Base-by-base conservation (phyloP, 2,888 invertebrate genomes). In the Malthinus seriepunctatus region DNA sequence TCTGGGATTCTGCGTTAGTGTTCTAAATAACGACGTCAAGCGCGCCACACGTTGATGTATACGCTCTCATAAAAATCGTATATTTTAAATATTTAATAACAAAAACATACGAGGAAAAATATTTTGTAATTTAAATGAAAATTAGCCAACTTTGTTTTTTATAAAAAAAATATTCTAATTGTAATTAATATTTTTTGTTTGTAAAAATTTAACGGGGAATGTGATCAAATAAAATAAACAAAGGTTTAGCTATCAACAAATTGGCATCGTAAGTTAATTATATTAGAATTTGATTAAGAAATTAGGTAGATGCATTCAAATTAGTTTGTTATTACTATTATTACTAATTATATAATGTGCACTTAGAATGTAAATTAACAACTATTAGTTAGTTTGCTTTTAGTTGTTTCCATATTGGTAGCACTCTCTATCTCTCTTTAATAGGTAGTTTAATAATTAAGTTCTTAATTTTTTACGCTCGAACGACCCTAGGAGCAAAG, bases 1-100 rank as follows among this genome's bases (percentile, higher is more conserved):
- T 51, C 60, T 60, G 60, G 51, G 60, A 51, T 51, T 48, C 56
- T 55, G 60, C 60, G 60, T 60, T 56, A 60, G 60, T 60, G 48
- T 44, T 46, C 50, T 45, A 35, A 42, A 55, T 35, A 56, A 15
- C 60, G 51, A 51, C 32, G 55, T 12, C 23, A 15, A 10, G 31
- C 34, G 34, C 60, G 60, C 44, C 59, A 59, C 59, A 59, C 50
- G 59, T 59, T 53, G 14, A 42, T 15, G 23, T 42, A 23, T 15
- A 42, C 39, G 39, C 15, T 42, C 15, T 23, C 14, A 42, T 42
- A n/a, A 42, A 42, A 15, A 15, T 42, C 39, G 23, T 23, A 23
- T 3, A 23, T 23, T 23, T 23, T 3, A 23, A 23, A 23, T 5
- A 23, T 3, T 23, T 23, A 3, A 23, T 23, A 23, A 23, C 23